Evolutionary conservation across 2,888 invertebrate species (phyloP).

Genomic region (Galeruca laticollis): DNA sequence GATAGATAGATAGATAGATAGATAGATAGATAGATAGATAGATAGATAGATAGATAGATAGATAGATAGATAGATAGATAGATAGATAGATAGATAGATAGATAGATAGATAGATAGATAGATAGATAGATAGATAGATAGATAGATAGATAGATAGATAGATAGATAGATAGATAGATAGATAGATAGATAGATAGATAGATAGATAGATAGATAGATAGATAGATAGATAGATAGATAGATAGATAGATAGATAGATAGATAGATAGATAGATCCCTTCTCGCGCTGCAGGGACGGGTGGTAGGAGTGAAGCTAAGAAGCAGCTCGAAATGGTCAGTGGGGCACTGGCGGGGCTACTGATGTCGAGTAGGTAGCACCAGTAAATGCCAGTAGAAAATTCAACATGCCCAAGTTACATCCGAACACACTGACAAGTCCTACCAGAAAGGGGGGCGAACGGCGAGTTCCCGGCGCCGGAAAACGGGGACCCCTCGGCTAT

Average conservation of each 20-base stretch:
- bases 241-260: constrained; percentile 14
- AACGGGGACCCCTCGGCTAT: too few species aligned
- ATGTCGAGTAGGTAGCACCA: too few species aligned
- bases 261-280: constrained; percentile 1
- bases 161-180: constrained; percentile 14
- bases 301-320: too few species aligned
- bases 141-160: constrained; percentile 14
- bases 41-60: constrained; percentile 14
- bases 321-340: too few species aligned
- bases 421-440: too few species aligned
- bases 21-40: constrained; percentile 14
- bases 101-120: constrained; percentile 14
- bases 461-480: too few species aligned
- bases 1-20: constrained; percentile 14
- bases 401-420: too few species aligned
- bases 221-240: constrained; percentile 14
- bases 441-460: too few species aligned
- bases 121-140: constrained; percentile 14
- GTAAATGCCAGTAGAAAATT: too few species aligned
- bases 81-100: constrained; percentile 14
- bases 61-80: constrained; percentile 14
- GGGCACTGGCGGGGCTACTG: too few species aligned
- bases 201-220: constrained; percentile 14
- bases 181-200: constrained; percentile 14
- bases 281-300: neutral